These are phyloP conservation scores for Tetanocera ferruginea DNA, from an alignment of 2,888 invertebrate genomes.

Conservation along the genomic window DNA sequence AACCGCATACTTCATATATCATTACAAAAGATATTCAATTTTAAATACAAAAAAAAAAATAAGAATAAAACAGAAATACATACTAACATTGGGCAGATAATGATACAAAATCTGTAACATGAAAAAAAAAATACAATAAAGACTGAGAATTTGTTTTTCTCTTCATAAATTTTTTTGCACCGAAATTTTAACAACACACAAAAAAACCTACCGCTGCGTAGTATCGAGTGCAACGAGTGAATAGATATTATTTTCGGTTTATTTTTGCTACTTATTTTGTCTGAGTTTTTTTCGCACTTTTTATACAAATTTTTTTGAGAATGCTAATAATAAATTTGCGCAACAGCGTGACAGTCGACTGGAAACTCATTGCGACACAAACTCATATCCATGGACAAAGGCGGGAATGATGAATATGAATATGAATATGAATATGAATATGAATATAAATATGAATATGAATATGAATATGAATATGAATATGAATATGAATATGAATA, in stretches of 20 bases:
- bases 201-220: neutral
- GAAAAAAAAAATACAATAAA: no score
- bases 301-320: neutral
- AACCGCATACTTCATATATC: slow-evolving; percentile 17
- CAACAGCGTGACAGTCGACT: neutral
- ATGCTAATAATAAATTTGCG: neutral
- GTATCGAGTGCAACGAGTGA: slow-evolving; percentile 9
- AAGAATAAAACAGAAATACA: neutral
- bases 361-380: no score
- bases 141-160: no score
- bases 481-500: no score
- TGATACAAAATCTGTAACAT: no score
- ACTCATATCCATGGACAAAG: no score
- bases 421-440: no score
- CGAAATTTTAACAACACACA: neutral
- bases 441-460: no score
- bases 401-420: no score
- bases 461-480: no score
- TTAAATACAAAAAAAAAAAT: neutral
- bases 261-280: neutral
- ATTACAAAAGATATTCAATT: neutral
- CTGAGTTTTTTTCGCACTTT: neutral
- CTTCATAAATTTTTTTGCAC: no score
- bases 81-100: neutral
- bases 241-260: neutral